Evolutionary conservation across 2,888 invertebrate genomes (phyloP).

Genomic region (Thymelicus lineola): DNA sequence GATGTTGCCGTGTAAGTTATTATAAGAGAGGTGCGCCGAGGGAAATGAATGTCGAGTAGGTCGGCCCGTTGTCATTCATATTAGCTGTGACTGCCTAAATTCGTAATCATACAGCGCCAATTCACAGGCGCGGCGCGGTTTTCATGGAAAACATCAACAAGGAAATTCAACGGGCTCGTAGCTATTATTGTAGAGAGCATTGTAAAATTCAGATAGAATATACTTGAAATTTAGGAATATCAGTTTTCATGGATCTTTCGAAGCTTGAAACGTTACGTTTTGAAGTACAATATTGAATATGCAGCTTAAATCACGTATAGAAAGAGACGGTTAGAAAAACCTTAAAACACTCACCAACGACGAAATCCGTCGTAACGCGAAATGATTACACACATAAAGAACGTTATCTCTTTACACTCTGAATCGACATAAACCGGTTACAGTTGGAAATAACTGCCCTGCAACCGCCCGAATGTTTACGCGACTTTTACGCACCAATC

Average conservation of each 20-base stretch:
- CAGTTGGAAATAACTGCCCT: conserved; percentile 72
- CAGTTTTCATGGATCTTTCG: no score
- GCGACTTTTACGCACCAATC: conserved; percentile 82
- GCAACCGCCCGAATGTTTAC: conserved; percentile 79
- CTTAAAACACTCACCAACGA: conserved; percentile 73
- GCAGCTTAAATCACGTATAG: conserved; percentile 58
- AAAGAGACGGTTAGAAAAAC: conserved; percentile 58
- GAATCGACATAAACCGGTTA: conserved; percentile 76
- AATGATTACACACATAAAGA: conserved; percentile 82
- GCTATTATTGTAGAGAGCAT: background rate
- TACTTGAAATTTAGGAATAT: background rate
- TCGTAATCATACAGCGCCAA: conserved; percentile 80
- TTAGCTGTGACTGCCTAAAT: conserved; percentile 83
- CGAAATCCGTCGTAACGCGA: conserved; percentile 73
- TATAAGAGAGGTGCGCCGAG: conserved; percentile 83
- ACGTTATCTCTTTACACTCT: conserved; percentile 80
- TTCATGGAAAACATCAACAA: conserved; percentile 45
- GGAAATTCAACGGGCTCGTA: conserved; percentile 16
- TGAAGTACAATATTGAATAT: background rate
- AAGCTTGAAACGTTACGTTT: background rate
- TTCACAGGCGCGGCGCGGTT: conserved; percentile 64
- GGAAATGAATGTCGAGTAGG: conserved; percentile 85
- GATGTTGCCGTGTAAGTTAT: conserved; percentile 81
- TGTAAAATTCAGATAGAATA: background rate
- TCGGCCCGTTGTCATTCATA: conserved; percentile 84